These are phyloP conservation scores for Anastrepha obliqua DNA, from an alignment of 1,140 invertebrate genomes.

Conservation along the genomic window DNA sequence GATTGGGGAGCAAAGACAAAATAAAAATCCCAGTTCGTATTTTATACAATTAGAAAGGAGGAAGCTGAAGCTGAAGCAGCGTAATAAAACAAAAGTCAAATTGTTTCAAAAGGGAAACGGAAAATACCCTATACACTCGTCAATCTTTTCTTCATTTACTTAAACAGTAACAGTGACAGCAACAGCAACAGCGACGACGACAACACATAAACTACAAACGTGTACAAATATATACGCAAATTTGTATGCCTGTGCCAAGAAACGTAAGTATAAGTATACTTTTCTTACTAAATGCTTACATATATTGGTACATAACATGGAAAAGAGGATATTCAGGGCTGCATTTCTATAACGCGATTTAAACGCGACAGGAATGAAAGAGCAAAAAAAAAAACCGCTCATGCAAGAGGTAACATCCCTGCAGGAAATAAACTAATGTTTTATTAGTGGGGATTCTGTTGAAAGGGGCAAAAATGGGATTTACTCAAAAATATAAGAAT, in stretches of 20 bases:
- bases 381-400: no score
- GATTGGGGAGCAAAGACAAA: conserved; percentile 34
- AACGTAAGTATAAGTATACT: conserved; percentile 2
- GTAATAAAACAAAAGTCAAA: conserved; percentile 11
- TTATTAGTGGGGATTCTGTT: not conserved
- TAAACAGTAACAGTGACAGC: not conserved
- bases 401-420: not conserved
- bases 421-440: not conserved
- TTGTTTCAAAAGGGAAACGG: conserved; percentile 30
- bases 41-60: not conserved
- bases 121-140: conserved; percentile 29
- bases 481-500: no score
- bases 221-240: not conserved
- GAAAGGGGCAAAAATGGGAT: no score
- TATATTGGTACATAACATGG: not conserved
- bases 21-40: not conserved
- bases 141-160: not conserved
- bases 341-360: not conserved
- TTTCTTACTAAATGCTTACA: not conserved
- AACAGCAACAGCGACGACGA: not conserved
- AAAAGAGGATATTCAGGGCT: not conserved
- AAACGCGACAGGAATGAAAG: not conserved
- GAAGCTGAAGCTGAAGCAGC: not conserved
- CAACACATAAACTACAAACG: not conserved
- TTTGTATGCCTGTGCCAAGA: conserved; percentile 49